A percentile compares a stretch with the other conserved stretches of the same genome.
phyloP scores from a whole-genome alignment of 2,797 vertebrate species.

The Neopelma chrysocephalum region DNA sequence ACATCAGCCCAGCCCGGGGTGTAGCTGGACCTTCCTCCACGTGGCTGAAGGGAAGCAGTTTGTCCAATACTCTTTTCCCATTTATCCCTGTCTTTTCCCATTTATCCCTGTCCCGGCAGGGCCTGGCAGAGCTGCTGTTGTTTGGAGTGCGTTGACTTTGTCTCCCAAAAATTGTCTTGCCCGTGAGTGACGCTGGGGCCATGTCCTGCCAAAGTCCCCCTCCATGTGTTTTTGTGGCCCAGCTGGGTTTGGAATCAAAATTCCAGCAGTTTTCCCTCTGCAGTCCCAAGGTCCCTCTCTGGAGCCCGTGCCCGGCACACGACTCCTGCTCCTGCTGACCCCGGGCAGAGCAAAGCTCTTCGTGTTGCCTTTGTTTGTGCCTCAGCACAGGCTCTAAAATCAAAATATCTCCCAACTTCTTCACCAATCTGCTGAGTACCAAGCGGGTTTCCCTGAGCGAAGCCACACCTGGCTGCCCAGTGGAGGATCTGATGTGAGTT shows the following conservation, averaged over 20 bases:
- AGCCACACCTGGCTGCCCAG: background rate
- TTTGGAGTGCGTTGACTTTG: background rate
- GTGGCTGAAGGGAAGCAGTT: background rate
- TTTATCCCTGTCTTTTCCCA: no score
- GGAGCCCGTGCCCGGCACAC: background rate
- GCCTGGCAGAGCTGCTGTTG: background rate
- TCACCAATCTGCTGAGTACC: background rate
- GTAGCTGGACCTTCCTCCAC: background rate
- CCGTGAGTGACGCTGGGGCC: background rate
- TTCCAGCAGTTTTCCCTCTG: background rate
- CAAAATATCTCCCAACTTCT: background rate
- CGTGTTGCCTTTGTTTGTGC: background rate
- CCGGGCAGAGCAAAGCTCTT: background rate
- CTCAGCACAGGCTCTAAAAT: background rate
- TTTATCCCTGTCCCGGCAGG: background rate
- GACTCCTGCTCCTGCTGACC: background rate
- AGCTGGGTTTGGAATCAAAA: background rate
- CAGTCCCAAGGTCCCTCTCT: background rate
- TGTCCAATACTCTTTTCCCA: background rate
- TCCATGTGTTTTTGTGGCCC: background rate
- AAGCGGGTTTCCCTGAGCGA: background rate
- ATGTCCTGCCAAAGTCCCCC: background rate
- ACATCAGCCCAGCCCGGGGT: background rate
- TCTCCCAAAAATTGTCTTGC: background rate
- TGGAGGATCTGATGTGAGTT: background rate